phyloP scores from a whole-genome alignment of 2,113 vertebrate species.

The Megaceryle torquata region DNA sequence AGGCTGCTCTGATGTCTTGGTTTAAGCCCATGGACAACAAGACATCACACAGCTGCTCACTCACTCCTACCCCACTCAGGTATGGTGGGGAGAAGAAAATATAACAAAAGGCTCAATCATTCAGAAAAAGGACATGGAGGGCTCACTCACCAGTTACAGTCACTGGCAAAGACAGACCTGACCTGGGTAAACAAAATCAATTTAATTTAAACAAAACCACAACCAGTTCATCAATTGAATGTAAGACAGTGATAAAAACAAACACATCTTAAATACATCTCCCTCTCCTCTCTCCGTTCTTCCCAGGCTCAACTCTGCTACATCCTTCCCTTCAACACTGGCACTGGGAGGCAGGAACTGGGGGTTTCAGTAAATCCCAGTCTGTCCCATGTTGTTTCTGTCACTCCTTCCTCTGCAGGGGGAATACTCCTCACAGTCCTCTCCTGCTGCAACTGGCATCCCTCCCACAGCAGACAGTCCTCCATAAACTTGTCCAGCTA shows the following conservation, averaged over 20 bases:
- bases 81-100: too few species aligned
- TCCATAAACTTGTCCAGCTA: neutral
- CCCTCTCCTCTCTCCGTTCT: neutral
- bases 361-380: neutral
- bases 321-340: too few species aligned
- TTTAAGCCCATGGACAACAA: too few species aligned
- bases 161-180: neutral
- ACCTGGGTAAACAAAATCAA: neutral
- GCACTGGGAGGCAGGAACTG: neutral
- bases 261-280: neutral
- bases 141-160: too few species aligned
- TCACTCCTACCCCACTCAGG: too few species aligned
- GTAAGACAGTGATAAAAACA: neutral
- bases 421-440: too few species aligned
- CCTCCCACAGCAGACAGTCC: neutral
- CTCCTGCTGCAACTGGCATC: neutral
- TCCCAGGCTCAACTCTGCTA: neutral
- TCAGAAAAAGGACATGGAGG: too few species aligned
- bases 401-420: too few species aligned
- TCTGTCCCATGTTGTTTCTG: too few species aligned
- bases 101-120: too few species aligned
- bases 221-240: neutral
- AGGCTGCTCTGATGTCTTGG: neutral
- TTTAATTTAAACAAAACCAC: neutral
- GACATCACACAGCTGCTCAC: too few species aligned